A percentile compares a stretch with the other conserved stretches of the same genome.
Conservation (phyloP, 2,797 vertebrate species). For the Fringilla coelebs region DNA sequence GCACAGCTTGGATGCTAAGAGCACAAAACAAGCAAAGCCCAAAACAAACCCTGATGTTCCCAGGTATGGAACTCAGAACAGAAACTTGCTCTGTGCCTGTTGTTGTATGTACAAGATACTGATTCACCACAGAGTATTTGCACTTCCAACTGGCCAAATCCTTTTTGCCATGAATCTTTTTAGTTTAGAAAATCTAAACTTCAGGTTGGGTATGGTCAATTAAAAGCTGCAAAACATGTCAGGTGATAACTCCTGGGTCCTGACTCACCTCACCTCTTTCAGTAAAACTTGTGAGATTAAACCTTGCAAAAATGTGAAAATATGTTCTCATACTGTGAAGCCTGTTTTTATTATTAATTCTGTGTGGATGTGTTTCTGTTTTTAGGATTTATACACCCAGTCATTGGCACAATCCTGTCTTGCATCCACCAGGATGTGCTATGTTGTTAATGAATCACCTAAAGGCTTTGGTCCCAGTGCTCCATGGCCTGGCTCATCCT, state of each 20-base stretch:
- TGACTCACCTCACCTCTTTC: background rate
- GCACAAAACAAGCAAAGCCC: background rate
- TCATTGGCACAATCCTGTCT: background rate
- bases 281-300: background rate
- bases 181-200: background rate
- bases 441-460: background rate
- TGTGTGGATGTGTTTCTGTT: background rate
- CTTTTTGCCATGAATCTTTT: background rate
- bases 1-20: background rate
- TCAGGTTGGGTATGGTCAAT: background rate
- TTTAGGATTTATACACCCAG: background rate
- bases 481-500: background rate
- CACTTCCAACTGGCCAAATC: background rate
- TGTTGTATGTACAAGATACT: background rate
- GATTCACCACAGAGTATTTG: background rate
- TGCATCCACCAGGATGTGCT: background rate
- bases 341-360: background rate
- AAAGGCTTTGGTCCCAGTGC: background rate
- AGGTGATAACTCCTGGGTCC: background rate
- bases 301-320: background rate
- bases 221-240: background rate
- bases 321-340: accelerated
- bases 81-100: background rate
- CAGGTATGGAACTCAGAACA: background rate
- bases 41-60: background rate